Percentiles rank a stretch among this genome's conserved stretches.
phyloP scores from a whole-genome alignment of 2,797 vertebrate genomes.

The Diplodus sargus region DNA sequence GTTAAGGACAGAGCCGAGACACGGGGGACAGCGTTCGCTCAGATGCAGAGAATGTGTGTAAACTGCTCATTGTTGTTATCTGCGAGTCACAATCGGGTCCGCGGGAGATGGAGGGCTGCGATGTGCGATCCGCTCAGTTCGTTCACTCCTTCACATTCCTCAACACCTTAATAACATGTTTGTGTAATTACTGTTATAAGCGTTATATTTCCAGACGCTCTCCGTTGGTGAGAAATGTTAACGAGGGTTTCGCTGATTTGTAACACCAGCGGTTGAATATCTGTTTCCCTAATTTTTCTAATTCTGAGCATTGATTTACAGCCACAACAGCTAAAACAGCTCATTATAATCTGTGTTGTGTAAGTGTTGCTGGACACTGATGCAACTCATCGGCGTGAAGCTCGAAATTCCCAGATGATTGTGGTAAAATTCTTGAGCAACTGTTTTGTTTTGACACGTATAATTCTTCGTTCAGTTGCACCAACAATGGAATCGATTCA shows the following conservation, averaged over 20 bases:
- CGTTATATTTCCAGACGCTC: not conserved
- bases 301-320: conserved; percentile 5
- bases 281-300: not conserved
- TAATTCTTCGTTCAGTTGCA: not conserved
- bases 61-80: conserved; percentile 43
- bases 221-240: not conserved
- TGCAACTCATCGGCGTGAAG: not conserved
- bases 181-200: not conserved
- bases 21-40: conserved; percentile 56
- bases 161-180: not conserved
- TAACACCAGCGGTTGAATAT: not conserved
- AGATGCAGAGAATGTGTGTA: conserved; percentile 46
- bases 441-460: conserved; percentile 9
- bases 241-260: not conserved
- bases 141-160: not conserved
- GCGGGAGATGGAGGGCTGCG: not conserved
- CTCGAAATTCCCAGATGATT: conserved; percentile 34
- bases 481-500: not conserved
- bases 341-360: conserved; percentile 1
- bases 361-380: conserved; percentile 1
- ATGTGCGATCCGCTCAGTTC: not conserved
- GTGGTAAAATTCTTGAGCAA: conserved; percentile 35
- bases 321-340: conserved; percentile 14
- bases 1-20: conserved; percentile 72
- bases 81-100: conserved; percentile 33